Conservation (phyloP, 1,140 invertebrate species). For the Aricia agestis region DNA sequence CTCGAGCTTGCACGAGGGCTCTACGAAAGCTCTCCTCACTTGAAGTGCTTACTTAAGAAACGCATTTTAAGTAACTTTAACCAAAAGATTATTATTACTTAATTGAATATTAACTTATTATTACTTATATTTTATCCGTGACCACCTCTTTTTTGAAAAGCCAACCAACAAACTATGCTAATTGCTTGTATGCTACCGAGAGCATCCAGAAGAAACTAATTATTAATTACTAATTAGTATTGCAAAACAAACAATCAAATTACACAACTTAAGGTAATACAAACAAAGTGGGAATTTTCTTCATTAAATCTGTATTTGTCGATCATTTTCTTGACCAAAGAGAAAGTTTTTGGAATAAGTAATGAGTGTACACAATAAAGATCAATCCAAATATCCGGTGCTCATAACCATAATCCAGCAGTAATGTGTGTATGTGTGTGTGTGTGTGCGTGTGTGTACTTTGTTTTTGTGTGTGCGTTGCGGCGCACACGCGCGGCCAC, state of each 20-base stretch:
- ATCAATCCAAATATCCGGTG: constrained; percentile 40
- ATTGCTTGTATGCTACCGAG: too few species aligned
- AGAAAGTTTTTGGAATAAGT: constrained; percentile 19
- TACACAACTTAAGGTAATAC: too few species aligned
- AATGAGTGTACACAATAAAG: constrained; percentile 30
- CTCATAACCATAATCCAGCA: constrained; percentile 39
- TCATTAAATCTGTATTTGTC: constrained; percentile 13
- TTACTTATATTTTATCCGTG: neutral
- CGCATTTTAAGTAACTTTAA: constrained; percentile 7
- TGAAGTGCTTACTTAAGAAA: neutral
- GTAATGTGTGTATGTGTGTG: constrained; percentile 29
- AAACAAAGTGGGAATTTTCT: neutral
- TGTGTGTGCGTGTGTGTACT: constrained; percentile 33
- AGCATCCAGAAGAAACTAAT: too few species aligned
- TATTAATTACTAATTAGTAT: too few species aligned
- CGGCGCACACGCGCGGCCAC: constrained; percentile 34
- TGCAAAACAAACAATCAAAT: too few species aligned
- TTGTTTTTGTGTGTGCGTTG: constrained; percentile 26
- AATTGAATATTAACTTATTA: too few species aligned
- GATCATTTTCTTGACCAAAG: constrained; percentile 4
- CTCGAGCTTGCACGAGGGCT: neutral
- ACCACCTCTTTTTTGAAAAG: too few species aligned
- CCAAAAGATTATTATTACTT: too few species aligned
- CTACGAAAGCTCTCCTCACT: neutral
- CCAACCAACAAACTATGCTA: too few species aligned